Base-by-base conservation (phyloP, 2,888 invertebrate genomes). In the Galeruca laticollis region DNA sequence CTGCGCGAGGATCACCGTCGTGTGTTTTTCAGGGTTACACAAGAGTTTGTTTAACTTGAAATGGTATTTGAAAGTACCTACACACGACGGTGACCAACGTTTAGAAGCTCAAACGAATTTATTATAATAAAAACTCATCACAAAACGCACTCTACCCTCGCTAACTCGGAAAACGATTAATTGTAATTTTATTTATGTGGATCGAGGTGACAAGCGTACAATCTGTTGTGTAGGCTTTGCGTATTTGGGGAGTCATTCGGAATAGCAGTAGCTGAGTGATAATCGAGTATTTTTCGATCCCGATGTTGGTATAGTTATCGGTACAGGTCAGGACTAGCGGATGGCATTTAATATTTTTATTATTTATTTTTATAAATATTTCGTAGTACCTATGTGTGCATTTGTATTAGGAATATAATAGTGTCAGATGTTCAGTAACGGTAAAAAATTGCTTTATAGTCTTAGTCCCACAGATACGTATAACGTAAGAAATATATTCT, bases 1-100 rank as follows among this genome's bases (percentile, higher is more conserved):
- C 73, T 76, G 77, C 75, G 78, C 76, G 77, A 76, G 75, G 70
- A 70, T 68, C 75, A 72, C 74, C 73, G 74, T 71, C 73, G 74
- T 74, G 73, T 73, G 73, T 73, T 61, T 64, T 69, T 73, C 70
- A 68, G 66, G 71, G 71, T 71, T 67, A 72, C 71, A 68, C 73
- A 61, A 67, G 63, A 60, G 54, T 63, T 15, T 57, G 56, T 61
- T 57, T 66, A 47, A 52, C 37, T 54, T 21, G 62, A 49, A 69
- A 69, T 49, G 60, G 52, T 65, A 61, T 62, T 54, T 71, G 59
- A 35, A 40, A 60, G 43, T 40, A 37, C 60, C 21, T 59, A 66
- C 70, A 72, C 71, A 70, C 73, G 73, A 72, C 73, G 73, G 71
- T 63, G 70, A 74, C 65, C 69, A 62, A 20, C 33, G 62, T 57